Percentiles rank a stretch among this genome's conserved stretches.
phyloP scores from a whole-genome alignment of 2,888 invertebrate genomes.

The Dasysyrphus albostriatus region DNA sequence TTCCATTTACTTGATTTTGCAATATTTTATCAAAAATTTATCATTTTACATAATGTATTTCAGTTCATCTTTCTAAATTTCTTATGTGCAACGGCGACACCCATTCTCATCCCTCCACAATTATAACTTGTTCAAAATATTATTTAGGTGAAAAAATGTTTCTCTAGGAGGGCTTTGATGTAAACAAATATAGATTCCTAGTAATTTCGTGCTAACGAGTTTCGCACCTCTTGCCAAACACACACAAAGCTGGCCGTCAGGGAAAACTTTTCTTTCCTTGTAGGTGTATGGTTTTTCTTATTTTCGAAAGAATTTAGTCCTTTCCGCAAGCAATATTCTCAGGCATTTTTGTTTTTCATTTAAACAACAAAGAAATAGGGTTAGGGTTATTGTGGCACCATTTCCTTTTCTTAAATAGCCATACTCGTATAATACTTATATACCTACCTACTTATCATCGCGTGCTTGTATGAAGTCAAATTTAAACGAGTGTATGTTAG shows the following conservation, averaged over 20 bases:
- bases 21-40: too few species aligned
- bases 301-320: not conserved
- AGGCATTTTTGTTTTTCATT: conserved; percentile 6
- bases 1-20: too few species aligned
- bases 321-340: conserved; percentile 24
- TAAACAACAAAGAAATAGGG: not conserved
- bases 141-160: not conserved
- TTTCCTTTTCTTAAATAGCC: conserved; percentile 52
- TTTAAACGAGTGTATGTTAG: conserved; percentile 49
- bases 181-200: conserved; percentile 1
- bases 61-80: too few species aligned
- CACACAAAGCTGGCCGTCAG: not conserved
- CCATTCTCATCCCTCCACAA: not conserved
- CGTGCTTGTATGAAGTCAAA: conserved; percentile 53
- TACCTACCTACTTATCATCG: conserved; percentile 40
- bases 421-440: not conserved
- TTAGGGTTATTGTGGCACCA: conserved; percentile 19
- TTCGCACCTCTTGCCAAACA: conserved; percentile 16
- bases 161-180: not conserved
- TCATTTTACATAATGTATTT: too few species aligned
- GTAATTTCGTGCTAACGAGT: conserved; percentile 29
- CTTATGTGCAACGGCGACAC: not conserved
- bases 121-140: not conserved
- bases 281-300: not conserved
- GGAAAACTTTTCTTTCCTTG: not conserved